Evolutionary conservation across 2,113 vertebrate species (phyloP), one percentile per base, ranked within the genome.

Genomic region (Mus pahari): DNA sequence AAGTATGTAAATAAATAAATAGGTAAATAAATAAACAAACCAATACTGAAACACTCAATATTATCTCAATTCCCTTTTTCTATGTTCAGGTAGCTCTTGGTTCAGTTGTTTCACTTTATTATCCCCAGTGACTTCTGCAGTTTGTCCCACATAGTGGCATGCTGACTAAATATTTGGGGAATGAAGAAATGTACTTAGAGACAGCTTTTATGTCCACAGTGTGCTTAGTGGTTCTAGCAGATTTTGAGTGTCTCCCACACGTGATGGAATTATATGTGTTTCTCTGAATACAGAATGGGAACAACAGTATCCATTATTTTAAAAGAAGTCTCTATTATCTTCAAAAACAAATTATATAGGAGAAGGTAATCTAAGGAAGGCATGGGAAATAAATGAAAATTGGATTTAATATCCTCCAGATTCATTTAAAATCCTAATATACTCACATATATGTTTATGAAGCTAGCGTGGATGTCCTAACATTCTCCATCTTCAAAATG

Each of bases 401-500:
- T 31, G 3, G 6, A 53, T 50, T 75, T 86, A 89, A 58, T 28
- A 5, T 74, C 48, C 10, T 20, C 5, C 48, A 90, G 42, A 33
- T 92, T 93, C 19, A 48, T n/a, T 81, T 75, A 58, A 68, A 86
- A 93, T 79, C 33, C 10, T 88, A 45, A 75, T 33, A 87, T 50
- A 31, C 6, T 62, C 12, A 19, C 33, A 26, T 33, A 53, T 53
- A 48, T 77, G 87, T 14, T 39, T 64, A 48, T 88, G 64, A 89
- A 48, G 2, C 93, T 89, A 84, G 3, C 11, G 33, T 53, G 17
- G 17, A 36, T 97, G 22, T 33, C 14, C 62, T 39, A 26, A 79
- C 62, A 74, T 89, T 81, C 86, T 94, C 87, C 58, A 81, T 91
- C 33, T 88, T 2, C 1, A 95, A 94, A 71, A 33, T 20, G 77